Conservation (phyloP, 2,888 invertebrate species). For the Hydraecia micacea region DNA sequence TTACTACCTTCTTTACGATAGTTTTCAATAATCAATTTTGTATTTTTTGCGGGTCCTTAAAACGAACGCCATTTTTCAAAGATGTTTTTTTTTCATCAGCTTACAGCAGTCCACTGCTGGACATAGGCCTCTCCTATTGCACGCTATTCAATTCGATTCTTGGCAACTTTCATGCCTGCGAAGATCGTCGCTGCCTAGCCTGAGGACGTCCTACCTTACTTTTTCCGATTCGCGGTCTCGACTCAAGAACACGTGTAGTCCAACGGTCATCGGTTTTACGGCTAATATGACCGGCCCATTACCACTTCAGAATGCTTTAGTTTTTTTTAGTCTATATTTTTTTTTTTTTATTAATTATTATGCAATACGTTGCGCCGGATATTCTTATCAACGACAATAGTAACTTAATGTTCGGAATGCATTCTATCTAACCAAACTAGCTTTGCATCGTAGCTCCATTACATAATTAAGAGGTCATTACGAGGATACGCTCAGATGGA, state of each 20-base stretch:
- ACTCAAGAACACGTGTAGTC: too few species aligned
- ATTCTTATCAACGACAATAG: not conserved
- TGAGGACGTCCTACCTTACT: not conserved
- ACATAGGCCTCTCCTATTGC: too few species aligned
- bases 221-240: too few species aligned
- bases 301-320: not conserved
- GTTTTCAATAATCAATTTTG: not conserved
- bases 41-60: not conserved
- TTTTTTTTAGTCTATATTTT: too few species aligned
- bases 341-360: too few species aligned
- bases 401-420: slow-evolving; percentile 38
- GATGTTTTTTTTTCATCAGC: not conserved
- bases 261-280: not conserved
- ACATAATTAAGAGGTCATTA: slow-evolving; percentile 39
- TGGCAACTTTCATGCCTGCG: not conserved
- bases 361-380: not conserved
- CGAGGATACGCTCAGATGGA: slow-evolving; percentile 11
- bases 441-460: slow-evolving; percentile 23
- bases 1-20: not conserved
- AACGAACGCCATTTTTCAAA: not conserved
- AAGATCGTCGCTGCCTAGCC: not conserved
- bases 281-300: not conserved
- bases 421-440: slow-evolving; percentile 13
- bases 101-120: too few species aligned
- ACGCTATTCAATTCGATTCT: not conserved